Conservation (phyloP, 1,140 invertebrate species). For the Dysdera silvatica region DNA sequence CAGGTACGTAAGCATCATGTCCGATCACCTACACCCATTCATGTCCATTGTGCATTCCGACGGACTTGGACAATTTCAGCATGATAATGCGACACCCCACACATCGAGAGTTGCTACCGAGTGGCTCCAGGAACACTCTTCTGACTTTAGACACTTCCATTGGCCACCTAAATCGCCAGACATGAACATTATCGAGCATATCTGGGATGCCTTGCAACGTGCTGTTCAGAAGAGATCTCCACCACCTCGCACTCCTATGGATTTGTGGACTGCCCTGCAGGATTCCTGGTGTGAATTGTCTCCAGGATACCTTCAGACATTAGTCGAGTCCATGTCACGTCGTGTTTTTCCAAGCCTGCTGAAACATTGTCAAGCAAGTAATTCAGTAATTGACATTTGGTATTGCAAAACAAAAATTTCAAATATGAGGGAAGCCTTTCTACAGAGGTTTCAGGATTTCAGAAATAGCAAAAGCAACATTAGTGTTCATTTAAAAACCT, state of each 20-base stretch:
- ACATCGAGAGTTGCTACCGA: no score
- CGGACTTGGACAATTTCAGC: no score
- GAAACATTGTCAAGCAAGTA: background rate
- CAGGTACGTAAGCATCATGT: no score
- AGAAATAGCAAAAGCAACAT: background rate
- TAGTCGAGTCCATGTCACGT: background rate
- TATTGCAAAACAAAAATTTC: background rate
- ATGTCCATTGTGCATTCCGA: no score
- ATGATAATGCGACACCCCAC: no score
- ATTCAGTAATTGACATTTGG: background rate
- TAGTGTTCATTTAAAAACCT: background rate
- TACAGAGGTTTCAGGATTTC: background rate
- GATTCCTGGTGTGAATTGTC: background rate
- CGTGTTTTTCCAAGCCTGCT: background rate
- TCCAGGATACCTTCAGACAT: background rate
- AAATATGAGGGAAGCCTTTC: background rate
- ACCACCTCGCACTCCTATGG: background rate
- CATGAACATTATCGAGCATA: background rate
- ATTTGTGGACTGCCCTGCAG: no score
- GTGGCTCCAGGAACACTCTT: no score
- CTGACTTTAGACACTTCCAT: no score
- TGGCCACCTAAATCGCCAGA: conserved; percentile 9
- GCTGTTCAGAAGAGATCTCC: background rate
- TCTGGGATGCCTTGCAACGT: background rate
- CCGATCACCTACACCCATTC: no score